These are phyloP conservation scores for Orycteropus afer DNA, from an alignment of 2,113 vertebrate genomes.

Conservation along the genomic window DNA sequence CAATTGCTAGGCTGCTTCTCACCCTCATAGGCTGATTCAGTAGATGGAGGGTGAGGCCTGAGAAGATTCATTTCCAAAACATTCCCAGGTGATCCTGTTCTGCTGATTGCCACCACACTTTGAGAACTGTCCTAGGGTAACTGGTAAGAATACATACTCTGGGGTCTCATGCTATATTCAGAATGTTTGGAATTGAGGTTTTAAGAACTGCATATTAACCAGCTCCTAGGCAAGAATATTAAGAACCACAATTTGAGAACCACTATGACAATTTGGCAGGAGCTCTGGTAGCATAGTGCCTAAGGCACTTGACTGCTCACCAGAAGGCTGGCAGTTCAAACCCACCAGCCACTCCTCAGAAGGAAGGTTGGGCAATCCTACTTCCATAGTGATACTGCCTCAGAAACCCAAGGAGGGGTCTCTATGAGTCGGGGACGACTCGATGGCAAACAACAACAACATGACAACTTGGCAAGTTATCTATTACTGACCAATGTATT, in stretches of 20 bases:
- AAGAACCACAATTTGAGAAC: constrained; percentile 45
- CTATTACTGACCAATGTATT: constrained; percentile 34
- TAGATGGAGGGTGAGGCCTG: neutral
- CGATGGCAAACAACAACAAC: too few species aligned
- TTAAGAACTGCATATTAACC: constrained; percentile 19
- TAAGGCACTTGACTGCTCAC: too few species aligned
- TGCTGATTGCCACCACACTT: neutral
- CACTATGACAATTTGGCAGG: constrained; percentile 12
- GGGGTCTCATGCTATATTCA: neutral
- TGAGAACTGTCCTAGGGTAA: neutral
- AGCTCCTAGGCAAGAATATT: neutral
- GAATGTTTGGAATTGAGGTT: neutral
- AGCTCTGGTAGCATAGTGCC: too few species aligned
- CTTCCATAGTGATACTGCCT: too few species aligned
- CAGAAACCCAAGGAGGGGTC: too few species aligned
- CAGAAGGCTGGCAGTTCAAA: too few species aligned
- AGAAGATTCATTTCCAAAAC: neutral
- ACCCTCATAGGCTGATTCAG: neutral
- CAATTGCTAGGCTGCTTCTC: neutral
- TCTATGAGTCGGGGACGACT: too few species aligned
- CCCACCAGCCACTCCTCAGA: too few species aligned
- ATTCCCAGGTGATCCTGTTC: neutral
- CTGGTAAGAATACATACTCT: neutral
- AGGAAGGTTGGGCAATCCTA: too few species aligned
- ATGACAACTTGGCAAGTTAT: constrained; percentile 13